phyloP scores from a whole-genome alignment of 2,888 invertebrate species.

The Drosophila melanosoma region DNA sequence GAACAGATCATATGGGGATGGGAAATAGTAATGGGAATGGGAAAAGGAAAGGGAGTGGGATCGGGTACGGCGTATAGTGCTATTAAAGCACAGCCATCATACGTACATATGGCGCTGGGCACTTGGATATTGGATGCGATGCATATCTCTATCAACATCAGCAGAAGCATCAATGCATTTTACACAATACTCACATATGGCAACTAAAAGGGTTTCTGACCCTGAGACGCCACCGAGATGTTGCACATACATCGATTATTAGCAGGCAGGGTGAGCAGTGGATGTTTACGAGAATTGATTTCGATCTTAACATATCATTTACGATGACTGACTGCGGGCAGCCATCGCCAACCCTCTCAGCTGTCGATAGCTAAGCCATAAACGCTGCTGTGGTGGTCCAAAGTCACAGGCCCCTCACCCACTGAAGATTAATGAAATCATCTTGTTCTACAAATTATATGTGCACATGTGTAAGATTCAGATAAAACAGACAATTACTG shows the following conservation, averaged over 20 bases:
- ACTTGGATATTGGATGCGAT: constrained; percentile 43
- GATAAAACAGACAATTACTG: background rate
- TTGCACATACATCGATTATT: constrained; percentile 26
- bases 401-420: background rate
- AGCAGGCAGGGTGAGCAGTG: constrained; percentile 37
- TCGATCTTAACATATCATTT: constrained; percentile 45
- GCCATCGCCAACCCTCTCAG: constrained; percentile 38
- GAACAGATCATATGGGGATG: constrained; percentile 5
- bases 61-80: constrained; percentile 4
- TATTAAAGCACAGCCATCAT: constrained; percentile 24
- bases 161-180: constrained; percentile 68
- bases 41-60: constrained; percentile 17
- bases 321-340: constrained; percentile 24
- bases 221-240: constrained; percentile 56
- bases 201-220: constrained; percentile 77
- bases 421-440: constrained; percentile 54
- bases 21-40: constrained; percentile 8
- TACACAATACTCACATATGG: constrained; percentile 43
- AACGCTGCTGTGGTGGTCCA: constrained; percentile 39
- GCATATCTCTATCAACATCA: constrained; percentile 63
- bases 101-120: constrained; percentile 47
- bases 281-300: constrained; percentile 58
- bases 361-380: constrained; percentile 40
- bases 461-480: background rate
- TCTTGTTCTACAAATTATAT: background rate